These are phyloP conservation scores for Zosterops hypoxanthus DNA, from an alignment of 2,113 vertebrate genomes.

Conservation along the genomic window DNA sequence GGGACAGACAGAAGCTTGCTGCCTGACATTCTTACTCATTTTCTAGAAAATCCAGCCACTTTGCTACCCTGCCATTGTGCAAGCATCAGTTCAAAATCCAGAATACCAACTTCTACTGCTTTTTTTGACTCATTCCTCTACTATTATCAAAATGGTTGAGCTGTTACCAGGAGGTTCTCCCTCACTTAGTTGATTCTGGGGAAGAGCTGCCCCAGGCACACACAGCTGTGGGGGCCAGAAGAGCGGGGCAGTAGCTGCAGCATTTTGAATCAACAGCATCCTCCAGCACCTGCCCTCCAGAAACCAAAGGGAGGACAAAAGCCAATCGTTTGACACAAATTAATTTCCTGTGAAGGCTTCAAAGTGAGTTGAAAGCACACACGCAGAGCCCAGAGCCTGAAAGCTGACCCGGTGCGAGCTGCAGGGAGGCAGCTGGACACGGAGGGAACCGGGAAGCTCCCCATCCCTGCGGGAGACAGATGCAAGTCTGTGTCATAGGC, in stretches of 20 bases:
- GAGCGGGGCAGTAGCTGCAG: neutral
- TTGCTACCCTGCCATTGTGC: neutral
- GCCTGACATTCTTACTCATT: neutral
- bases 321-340: neutral
- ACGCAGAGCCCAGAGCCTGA: neutral
- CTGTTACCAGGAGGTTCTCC: neutral
- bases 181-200: neutral
- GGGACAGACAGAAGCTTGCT: neutral
- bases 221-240: neutral
- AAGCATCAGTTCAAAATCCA: neutral
- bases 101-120: neutral
- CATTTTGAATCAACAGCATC: neutral
- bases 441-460: neutral
- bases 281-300: neutral
- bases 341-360: conserved; percentile 31
- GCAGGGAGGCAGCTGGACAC: neutral
- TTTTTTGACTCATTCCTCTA: neutral
- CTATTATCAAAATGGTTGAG: neutral
- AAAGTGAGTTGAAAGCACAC: conserved; percentile 8
- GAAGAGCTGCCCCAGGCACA: neutral
- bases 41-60: neutral
- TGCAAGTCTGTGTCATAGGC: neutral
- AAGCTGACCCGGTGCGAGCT: neutral
- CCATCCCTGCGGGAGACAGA: neutral
- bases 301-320: neutral